These are phyloP conservation scores for Hippocampus guttulatus DNA, from an alignment of 2,113 vertebrate genomes.

Conservation along the genomic window DNA sequence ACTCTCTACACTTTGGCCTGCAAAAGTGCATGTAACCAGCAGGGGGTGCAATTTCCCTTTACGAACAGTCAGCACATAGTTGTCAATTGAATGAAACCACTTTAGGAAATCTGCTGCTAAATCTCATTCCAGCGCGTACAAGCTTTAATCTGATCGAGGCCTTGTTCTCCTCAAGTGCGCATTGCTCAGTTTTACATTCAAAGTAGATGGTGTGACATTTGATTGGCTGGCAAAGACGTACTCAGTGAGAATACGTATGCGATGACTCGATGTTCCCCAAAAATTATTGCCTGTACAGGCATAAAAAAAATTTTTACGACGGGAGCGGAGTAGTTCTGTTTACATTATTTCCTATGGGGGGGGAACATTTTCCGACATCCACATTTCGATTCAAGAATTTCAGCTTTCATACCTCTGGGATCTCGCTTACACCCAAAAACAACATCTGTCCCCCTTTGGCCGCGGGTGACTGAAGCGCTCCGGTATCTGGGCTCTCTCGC, in stretches of 20 bases:
- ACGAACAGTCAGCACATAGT: background rate
- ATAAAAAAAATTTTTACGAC: background rate
- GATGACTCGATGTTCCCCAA: too few species aligned
- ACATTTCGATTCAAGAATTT: background rate
- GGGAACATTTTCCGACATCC: background rate
- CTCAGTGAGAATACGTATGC: background rate
- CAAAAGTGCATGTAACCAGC: conserved; percentile 42
- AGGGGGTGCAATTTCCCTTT: conserved; percentile 44
- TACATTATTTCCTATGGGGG: background rate
- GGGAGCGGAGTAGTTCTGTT: background rate
- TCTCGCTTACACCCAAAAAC: conserved; percentile 50
- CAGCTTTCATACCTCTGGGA: conserved; percentile 24
- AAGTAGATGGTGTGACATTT: too few species aligned
- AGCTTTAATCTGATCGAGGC: background rate
- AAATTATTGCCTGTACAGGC: background rate
- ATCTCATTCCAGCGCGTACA: too few species aligned
- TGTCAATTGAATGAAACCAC: background rate
- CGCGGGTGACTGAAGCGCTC: conserved; percentile 44
- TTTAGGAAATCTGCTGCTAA: background rate
- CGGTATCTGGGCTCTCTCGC: conserved; percentile 40
- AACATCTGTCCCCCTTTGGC: conserved; percentile 64
- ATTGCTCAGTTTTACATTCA: background rate
- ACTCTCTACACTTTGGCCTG: conserved; percentile 19
- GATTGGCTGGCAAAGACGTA: background rate
- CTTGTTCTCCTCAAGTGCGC: background rate